Evolutionary conservation across 2,113 vertebrate genomes (phyloP).

Genomic region (Climacteris rufus): DNA sequence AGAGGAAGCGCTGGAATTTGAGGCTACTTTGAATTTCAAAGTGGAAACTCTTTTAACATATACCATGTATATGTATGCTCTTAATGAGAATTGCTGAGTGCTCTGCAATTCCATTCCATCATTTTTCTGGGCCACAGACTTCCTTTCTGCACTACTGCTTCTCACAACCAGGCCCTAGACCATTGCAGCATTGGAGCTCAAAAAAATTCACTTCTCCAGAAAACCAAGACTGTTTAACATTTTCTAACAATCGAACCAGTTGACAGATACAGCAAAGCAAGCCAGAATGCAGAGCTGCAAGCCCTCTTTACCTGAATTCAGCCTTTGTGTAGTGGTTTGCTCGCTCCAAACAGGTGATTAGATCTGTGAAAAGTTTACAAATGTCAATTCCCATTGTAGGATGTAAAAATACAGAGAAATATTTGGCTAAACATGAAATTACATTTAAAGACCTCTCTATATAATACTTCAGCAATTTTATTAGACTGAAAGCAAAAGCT

Average conservation of each 20-base stretch:
- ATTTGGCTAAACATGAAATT: neutral
- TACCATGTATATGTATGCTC: neutral
- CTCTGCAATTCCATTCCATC: neutral
- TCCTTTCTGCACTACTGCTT: neutral
- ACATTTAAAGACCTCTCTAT: neutral
- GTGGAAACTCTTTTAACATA: neutral
- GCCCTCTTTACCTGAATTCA: slow-evolving; percentile 78
- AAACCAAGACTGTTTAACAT: neutral
- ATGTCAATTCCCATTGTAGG: neutral
- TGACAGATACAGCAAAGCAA: neutral
- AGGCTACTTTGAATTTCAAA: slow-evolving; percentile 31
- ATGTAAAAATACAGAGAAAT: neutral
- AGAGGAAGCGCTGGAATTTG: neutral
- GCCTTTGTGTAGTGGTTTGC: slow-evolving; percentile 73
- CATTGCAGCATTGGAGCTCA: neutral
- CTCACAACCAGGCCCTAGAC: neutral
- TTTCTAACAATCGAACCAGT: neutral
- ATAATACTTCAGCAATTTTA: neutral
- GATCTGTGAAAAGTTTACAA: slow-evolving; percentile 73
- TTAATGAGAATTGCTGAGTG: neutral
- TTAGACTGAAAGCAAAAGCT: neutral
- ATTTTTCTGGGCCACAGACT: neutral
- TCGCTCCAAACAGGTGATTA: slow-evolving; percentile 83
- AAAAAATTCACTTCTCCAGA: neutral
- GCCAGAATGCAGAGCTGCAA: neutral